Evolutionary conservation across 1,140 invertebrate species (phyloP).

Genomic region (Diorhabda elongata): DNA sequence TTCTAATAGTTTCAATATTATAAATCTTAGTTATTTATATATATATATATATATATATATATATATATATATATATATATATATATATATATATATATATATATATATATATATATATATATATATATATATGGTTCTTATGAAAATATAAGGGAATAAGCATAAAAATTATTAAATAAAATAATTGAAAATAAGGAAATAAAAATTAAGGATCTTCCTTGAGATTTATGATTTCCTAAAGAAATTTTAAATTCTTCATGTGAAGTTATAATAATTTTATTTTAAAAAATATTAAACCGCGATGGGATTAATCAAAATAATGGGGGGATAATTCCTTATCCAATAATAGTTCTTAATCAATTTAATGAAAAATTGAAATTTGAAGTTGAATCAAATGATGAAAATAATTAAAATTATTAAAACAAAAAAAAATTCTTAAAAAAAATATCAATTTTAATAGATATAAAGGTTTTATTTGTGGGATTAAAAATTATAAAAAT

Average conservation of each 20-base stretch:
- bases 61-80: constrained; percentile 51
- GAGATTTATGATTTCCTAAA: constrained; percentile 43
- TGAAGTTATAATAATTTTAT: constrained; percentile 46
- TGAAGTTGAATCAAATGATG: constrained; percentile 52
- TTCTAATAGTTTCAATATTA: constrained; percentile 60
- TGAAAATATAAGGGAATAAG: constrained; percentile 66
- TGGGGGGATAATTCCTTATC: constrained; percentile 46
- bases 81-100: too few relatives aligned
- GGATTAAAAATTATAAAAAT: constrained; percentile 54
- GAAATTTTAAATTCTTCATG: constrained; percentile 54
- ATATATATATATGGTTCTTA: constrained; percentile 48
- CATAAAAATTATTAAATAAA: constrained; percentile 62
- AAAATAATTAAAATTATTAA: constrained; percentile 53
- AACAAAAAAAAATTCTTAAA: constrained; percentile 50
- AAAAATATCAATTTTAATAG: constrained; percentile 52
- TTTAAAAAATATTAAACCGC: constrained; percentile 48
- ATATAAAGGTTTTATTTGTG: constrained; percentile 53
- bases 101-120: too few relatives aligned
- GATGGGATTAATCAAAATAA: constrained; percentile 51
- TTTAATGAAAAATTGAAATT: constrained; percentile 51
- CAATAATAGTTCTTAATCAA: constrained; percentile 52
- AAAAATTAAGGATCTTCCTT: constrained; percentile 51
- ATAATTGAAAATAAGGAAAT: constrained; percentile 54
- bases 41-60: constrained; percentile 54
- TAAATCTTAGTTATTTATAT: constrained; percentile 58